Evolutionary conservation across 2,797 vertebrate genomes (phyloP), one percentile per base, ranked within the genome.

Genomic region (Peromyscus nudipes): DNA sequence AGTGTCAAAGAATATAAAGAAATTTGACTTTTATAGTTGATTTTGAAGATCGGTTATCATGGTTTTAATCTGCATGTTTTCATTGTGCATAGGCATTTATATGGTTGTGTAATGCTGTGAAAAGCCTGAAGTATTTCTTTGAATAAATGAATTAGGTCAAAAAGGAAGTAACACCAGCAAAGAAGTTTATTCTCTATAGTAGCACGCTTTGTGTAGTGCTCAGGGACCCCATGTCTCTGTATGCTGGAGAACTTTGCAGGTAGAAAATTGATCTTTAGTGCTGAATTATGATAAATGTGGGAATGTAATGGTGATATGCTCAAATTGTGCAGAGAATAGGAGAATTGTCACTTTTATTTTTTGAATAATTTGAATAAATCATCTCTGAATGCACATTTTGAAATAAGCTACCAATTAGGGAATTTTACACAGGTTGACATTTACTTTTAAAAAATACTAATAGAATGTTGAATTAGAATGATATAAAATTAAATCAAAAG

Each of bases 311-410:
- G 65, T 46, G 31, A 3, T 77, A n/a, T 90, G 62, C 89, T 46
- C 43, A 94, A 77, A 79, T 31, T 69, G 12, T 91, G 14, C 31
- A 77, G 37, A 57, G 16, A 76, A 67, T 3, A 9, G 7, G 13
- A 83, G 19, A 55, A 57, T 31, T 84, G 29, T 71, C 1, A 57
- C 55, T 84, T 77, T 57, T 16, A 67, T 52, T 67, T 57, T 7
- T 57, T 90, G 60, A 65, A 13, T 83, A 55, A 43, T 90, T 23
- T 83, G n/a, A 76, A 46, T 43, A 90, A 89, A 57, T 57, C 67
- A 83, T 90, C 60, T 94, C 14, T 90, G 60, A 90, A 84, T 67
- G 6, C 69, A 90, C 64, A 67, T 76, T 76, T 83, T 84, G 14
- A 37, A 43, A 84, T n/a, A 57, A 65, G n/a, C 6, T 52, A 13